Percentiles rank a stretch among this genome's conserved stretches.
Conservation (phyloP, 2,797 vertebrate genomes). For the Vipera latastei region DNA sequence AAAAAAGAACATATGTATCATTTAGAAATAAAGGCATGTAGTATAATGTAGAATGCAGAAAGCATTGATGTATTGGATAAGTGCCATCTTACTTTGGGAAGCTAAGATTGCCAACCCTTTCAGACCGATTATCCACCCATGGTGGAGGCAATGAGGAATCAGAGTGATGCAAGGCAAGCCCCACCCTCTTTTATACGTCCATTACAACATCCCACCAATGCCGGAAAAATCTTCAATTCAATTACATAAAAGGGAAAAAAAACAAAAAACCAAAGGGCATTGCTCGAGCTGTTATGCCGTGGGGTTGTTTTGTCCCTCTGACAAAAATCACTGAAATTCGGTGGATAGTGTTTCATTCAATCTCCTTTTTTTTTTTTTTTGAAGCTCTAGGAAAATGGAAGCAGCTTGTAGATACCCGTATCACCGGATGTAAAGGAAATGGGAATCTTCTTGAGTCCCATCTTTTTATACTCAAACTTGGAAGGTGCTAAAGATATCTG, state of each 20-base stretch:
- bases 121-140: neutral
- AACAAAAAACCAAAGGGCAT: neutral
- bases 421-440: neutral
- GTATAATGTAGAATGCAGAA: neutral
- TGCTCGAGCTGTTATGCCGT: neutral
- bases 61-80: neutral
- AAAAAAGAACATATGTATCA: neutral
- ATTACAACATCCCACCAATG: neutral
- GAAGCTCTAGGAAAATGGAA: neutral
- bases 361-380: neutral
- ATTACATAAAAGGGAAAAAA: neutral
- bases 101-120: neutral
- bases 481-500: neutral
- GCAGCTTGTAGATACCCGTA: neutral
- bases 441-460: neutral
- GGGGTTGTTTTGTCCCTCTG: neutral
- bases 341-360: neutral
- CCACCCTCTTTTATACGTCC: neutral
- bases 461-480: neutral
- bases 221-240: neutral
- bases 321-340: neutral
- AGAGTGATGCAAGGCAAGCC: neutral
- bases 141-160: neutral
- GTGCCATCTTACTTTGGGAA: neutral
- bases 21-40: neutral